Evolutionary conservation across 1,140 invertebrate species (phyloP).

Genomic region (Hycleus cichorii): DNA sequence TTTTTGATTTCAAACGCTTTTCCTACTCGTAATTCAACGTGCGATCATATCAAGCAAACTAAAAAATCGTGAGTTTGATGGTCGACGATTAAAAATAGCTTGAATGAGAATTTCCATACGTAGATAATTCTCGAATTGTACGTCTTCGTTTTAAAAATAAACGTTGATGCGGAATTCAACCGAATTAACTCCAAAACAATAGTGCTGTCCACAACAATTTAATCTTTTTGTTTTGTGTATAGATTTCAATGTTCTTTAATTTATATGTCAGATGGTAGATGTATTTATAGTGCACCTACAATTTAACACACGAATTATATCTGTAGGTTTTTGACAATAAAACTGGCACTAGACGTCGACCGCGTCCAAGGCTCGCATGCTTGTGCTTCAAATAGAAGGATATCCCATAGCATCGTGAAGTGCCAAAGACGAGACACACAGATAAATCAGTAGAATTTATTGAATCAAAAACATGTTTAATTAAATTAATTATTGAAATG

Average conservation of each 20-base stretch:
- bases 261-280: slow-evolving; percentile 14
- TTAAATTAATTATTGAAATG: slow-evolving; percentile 20
- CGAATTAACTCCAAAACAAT: neutral
- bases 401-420: slow-evolving; percentile 19
- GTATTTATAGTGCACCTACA: no score
- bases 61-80: no score
- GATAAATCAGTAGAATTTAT: neutral
- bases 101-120: no score
- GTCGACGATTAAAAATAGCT: no score
- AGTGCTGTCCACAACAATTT: neutral
- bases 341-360: slow-evolving; percentile 12
- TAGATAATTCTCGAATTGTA: no score
- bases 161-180: neutral
- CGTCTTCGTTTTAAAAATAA: no score
- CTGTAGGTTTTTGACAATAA: slow-evolving; percentile 5
- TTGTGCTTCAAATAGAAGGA: slow-evolving; percentile 30
- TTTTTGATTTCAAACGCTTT: no score
- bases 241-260: slow-evolving; percentile 3
- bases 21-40: no score
- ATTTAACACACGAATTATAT: neutral
- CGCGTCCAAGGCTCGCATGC: slow-evolving; percentile 29
- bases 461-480: neutral
- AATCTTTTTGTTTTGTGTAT: neutral
- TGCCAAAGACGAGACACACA: slow-evolving; percentile 18
- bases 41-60: no score